Evolutionary conservation across 2,113 vertebrate genomes (phyloP).

Genomic region (Dasypus novemcinctus): DNA sequence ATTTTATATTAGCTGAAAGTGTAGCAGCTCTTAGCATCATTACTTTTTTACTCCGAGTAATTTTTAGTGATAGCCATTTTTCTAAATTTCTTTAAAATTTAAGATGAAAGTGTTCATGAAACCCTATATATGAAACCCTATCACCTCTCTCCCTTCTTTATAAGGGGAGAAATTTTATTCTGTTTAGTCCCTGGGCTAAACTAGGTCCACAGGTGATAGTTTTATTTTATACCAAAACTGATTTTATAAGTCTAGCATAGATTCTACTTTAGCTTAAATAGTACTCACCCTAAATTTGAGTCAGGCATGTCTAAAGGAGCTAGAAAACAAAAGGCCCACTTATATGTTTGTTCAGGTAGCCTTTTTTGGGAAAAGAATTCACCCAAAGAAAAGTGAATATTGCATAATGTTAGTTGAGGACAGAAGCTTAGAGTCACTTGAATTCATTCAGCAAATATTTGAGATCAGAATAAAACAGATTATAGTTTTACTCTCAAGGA

Average conservation of each 20-base stretch:
- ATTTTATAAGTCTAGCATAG: background rate
- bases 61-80: slow-evolving; percentile 26
- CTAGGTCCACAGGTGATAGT: background rate
- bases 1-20: background rate
- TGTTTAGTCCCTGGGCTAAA: background rate
- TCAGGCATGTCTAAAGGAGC: background rate
- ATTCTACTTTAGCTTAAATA: background rate
- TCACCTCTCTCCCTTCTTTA: background rate
- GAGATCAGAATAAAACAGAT: background rate
- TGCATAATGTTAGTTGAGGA: background rate
- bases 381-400: background rate
- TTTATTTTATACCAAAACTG: slow-evolving; percentile 10
- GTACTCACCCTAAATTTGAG: background rate
- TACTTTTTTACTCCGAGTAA: background rate
- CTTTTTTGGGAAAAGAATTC: background rate
- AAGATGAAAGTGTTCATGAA: background rate
- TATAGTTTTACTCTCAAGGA: background rate
- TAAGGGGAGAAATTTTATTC: background rate
- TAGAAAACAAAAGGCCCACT: background rate
- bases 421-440: background rate
- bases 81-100: background rate
- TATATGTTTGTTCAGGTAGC: background rate
- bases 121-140: background rate
- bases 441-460: slow-evolving; percentile 36
- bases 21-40: background rate